Base-by-base conservation (phyloP, 2,797 vertebrate species). In the Lithobates pipiens region DNA sequence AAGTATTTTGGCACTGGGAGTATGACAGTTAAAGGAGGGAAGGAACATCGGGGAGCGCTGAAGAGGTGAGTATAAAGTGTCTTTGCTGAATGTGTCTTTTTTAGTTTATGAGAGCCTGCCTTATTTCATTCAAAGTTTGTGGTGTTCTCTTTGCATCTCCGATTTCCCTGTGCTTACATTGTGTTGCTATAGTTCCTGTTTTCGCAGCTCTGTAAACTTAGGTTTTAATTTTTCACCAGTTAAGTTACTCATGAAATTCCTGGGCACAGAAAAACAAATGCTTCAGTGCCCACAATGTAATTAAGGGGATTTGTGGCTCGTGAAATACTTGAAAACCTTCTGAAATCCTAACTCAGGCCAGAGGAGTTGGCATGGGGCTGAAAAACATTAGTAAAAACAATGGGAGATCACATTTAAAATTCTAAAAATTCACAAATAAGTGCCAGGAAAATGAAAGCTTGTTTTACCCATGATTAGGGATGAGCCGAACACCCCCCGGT, bases 131-230 rank as follows among this genome's bases (percentile, higher is more conserved):
- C 15, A 54, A n/a, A 13, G 18, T 68, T 68, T 44, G 25, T 29
- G 15, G 8, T 9, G 34, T 67, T 18, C 16, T 57, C 1, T 27
- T 29, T 18, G 32, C 74, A 11, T 39, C 63, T 2, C 65, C 3
- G 10, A 4, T 10, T 10, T 21, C 10, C 44, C 44, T 8, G 10
- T 0, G 13, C 11, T 32, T 25, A 11, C 25, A 23, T 63, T 61
- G 32, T 63, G 69, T 81, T 81, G 10, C 79, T 42, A 73, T 61
- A 50, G 69, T 42, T 39, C 23, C 50, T 81, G 36, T 81, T 25
- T 57, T 72, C 34, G 11, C 32, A n/a, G 7, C 29, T 21, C 18
- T 6, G n/a, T 27, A 9, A 39, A 39, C 29, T 57, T 27, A 1
- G 27, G 4, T 27, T 61, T 61, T 39, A 10, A 81, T 10, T 42